A percentile compares a stretch with the other conserved stretches of the same genome.
phyloP scores from a whole-genome alignment of 2,888 invertebrate species.

The Thera obeliscata region DNA sequence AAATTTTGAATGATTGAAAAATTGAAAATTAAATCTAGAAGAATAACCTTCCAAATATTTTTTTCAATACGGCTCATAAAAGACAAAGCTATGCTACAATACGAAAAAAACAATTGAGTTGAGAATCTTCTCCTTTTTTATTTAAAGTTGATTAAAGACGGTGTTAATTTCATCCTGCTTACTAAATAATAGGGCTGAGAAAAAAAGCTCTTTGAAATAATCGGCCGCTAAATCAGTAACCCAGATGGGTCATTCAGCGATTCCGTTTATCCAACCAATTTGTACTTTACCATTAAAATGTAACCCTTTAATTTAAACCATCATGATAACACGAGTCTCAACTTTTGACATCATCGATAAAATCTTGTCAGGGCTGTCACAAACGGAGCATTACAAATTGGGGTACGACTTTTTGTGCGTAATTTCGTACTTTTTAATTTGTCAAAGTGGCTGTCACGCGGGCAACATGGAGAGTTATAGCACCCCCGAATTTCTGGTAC shows the following conservation, averaged over 20 bases:
- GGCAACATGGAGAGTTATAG: slow-evolving; percentile 46
- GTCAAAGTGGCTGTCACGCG: slow-evolving; percentile 55
- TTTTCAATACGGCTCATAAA: too few species aligned
- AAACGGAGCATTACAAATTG: slow-evolving; percentile 52
- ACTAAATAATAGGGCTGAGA: background rate
- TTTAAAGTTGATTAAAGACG: too few species aligned
- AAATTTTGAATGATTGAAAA: too few species aligned
- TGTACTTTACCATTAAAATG: slow-evolving; percentile 11
- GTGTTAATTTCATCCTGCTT: background rate
- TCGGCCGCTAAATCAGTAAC: background rate
- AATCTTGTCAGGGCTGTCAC: slow-evolving; percentile 49
- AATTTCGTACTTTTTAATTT: slow-evolving; percentile 57
- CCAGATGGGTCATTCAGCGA: slow-evolving; percentile 9
- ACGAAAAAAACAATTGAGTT: too few species aligned
- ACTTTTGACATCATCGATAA: slow-evolving; percentile 47
- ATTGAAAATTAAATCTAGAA: too few species aligned
- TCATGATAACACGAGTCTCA: slow-evolving; percentile 41
- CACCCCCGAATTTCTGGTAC: slow-evolving; percentile 48
- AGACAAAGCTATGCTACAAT: too few species aligned
- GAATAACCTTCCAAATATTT: too few species aligned
- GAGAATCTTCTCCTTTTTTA: too few species aligned
- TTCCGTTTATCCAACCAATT: slow-evolving; percentile 4
- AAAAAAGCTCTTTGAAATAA: background rate
- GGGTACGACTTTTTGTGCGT: slow-evolving; percentile 48
- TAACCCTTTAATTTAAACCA: slow-evolving; percentile 22